Conservation (phyloP, 1,140 invertebrate species). For the Scaptomyza montana region DNA sequence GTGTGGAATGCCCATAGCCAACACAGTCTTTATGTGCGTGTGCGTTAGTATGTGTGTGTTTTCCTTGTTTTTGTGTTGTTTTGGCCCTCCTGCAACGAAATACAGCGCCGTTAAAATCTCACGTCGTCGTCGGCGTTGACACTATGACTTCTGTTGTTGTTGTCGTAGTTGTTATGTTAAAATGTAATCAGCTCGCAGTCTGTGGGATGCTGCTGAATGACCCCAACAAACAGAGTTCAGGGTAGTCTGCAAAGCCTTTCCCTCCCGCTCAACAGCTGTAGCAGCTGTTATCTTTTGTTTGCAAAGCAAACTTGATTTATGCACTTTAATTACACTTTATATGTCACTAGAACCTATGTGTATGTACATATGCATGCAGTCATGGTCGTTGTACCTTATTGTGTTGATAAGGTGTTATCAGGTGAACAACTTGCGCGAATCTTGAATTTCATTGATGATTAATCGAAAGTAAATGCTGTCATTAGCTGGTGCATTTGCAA, state of each 20-base stretch:
- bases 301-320: constrained; percentile 26
- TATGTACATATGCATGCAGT: background rate
- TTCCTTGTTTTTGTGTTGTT: constrained; percentile 13
- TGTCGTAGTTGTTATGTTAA: background rate
- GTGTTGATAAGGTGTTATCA: constrained; percentile 42
- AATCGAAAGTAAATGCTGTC: constrained; percentile 31
- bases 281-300: constrained; percentile 32
- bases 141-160: constrained; percentile 8
- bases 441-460: constrained; percentile 37
- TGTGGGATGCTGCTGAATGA: constrained; percentile 38
- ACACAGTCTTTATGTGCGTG: constrained; percentile 11
- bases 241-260: constrained; percentile 22
- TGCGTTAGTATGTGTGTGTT: constrained; percentile 7
- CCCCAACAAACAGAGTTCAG: constrained; percentile 31
- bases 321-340: constrained; percentile 36
- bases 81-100: constrained; percentile 35
- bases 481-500: constrained; percentile 8
- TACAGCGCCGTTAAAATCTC: constrained; percentile 30
- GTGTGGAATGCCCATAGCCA: background rate
- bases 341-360: constrained; percentile 21
- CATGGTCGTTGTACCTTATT: constrained; percentile 36
- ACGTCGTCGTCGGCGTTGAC: constrained; percentile 18
- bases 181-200: constrained; percentile 36
- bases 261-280: no score
- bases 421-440: constrained; percentile 22